phyloP scores from a whole-genome alignment of 2,888 invertebrate species.

The Cenopis cana region DNA sequence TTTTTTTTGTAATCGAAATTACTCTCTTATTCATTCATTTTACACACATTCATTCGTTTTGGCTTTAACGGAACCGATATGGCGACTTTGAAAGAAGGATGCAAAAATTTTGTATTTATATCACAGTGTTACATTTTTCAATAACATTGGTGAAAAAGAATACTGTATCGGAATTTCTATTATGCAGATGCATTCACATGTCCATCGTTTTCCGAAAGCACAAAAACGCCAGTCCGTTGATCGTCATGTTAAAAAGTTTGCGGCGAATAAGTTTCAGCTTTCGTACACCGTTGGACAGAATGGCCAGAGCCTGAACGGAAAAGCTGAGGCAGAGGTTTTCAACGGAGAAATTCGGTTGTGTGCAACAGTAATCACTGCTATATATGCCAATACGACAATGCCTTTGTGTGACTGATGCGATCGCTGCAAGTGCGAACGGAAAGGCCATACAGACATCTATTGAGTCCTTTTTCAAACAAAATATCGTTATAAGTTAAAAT shows the following conservation, averaged over 20 bases:
- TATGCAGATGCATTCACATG: slow-evolving; percentile 17
- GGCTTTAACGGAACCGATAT: no score
- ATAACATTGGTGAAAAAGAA: neutral
- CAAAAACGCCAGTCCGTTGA: slow-evolving; percentile 14
- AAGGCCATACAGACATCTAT: slow-evolving; percentile 17
- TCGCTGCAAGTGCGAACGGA: slow-evolving; percentile 28
- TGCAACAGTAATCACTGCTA: slow-evolving; percentile 47
- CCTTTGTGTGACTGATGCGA: slow-evolving; percentile 33
- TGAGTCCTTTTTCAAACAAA: neutral
- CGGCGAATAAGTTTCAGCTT: slow-evolving; percentile 38
- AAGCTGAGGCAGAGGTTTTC: slow-evolving; percentile 59
- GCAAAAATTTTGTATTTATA: no score
- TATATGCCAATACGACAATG: slow-evolving; percentile 37
- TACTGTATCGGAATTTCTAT: slow-evolving; percentile 10
- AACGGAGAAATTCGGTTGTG: slow-evolving; percentile 70
- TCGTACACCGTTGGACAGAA: slow-evolving; percentile 18
- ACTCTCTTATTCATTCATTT: no score
- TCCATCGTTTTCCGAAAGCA: neutral
- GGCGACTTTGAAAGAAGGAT: no score
- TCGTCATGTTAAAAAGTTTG: slow-evolving; percentile 20
- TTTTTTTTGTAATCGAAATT: neutral
- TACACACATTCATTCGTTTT: no score
- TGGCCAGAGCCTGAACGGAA: neutral
- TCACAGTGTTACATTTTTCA: neutral
- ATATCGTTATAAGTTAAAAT: slow-evolving; percentile 1